A percentile compares a stretch with the other conserved stretches of the same genome.
phyloP scores from a whole-genome alignment of 1,140 invertebrate species.

The Idris sp. region DNA sequence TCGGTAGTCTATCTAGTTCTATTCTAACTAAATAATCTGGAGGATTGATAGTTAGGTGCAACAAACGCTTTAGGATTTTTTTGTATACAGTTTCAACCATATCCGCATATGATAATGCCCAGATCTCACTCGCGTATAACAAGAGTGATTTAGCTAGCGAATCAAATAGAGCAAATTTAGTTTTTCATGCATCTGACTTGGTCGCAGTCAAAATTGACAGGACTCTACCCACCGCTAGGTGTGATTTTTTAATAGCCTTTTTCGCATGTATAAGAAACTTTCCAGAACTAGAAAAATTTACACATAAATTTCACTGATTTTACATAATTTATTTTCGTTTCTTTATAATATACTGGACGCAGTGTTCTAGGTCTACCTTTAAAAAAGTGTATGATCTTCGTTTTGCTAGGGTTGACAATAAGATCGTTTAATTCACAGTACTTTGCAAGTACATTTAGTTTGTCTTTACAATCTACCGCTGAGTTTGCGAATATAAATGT shows the following conservation, averaged over 20 bases:
- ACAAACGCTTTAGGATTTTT: too few relatives aligned
- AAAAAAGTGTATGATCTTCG: too few relatives aligned
- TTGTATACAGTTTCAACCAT: too few relatives aligned
- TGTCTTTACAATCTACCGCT: background rate
- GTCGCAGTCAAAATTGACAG: background rate
- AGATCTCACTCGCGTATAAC: background rate
- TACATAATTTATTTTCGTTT: background rate
- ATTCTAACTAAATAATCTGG: background rate
- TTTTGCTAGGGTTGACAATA: too few relatives aligned
- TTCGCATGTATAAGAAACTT: background rate
- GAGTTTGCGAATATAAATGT: constrained; percentile 1
- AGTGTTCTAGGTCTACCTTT: background rate
- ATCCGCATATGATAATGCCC: too few relatives aligned
- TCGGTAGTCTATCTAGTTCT: background rate
- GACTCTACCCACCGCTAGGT: background rate
- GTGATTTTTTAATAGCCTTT: background rate
- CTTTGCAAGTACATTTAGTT: background rate
- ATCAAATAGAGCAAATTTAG: background rate
- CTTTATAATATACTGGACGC: background rate
- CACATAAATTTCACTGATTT: constrained; percentile 1
- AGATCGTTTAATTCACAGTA: too few relatives aligned
- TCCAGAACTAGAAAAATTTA: background rate
- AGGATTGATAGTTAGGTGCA: background rate
- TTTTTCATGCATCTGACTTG: background rate
- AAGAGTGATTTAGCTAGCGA: background rate